A percentile compares a stretch with the other conserved stretches of the same genome.
Conservation (phyloP, 2,888 invertebrate species). For the Leptothorax acervorum region DNA sequence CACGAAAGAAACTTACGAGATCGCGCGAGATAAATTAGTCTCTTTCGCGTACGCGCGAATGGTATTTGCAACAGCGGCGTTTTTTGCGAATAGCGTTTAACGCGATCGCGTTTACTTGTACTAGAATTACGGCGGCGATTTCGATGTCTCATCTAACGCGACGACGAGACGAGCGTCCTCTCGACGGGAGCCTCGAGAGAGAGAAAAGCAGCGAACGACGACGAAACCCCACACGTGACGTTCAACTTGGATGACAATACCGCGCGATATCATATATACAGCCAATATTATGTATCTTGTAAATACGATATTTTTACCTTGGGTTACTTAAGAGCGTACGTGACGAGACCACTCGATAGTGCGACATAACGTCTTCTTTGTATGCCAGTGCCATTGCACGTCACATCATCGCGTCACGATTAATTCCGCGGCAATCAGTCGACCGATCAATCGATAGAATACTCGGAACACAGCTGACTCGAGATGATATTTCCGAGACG, state of each 20-base stretch:
- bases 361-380: constrained; percentile 30
- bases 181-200: constrained; percentile 16
- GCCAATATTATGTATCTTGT: constrained; percentile 47
- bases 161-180: constrained; percentile 25
- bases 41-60: constrained; percentile 16
- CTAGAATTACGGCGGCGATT: constrained; percentile 27
- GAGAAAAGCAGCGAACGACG: constrained; percentile 20
- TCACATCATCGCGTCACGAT: constrained; percentile 34
- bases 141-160: constrained; percentile 9
- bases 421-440: constrained; percentile 17
- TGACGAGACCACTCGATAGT: constrained; percentile 24
- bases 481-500: not conserved
- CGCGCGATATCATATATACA: constrained; percentile 45
- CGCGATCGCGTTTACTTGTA: constrained; percentile 15
- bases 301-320: constrained; percentile 56
- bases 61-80: not conserved
- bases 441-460: constrained; percentile 7
- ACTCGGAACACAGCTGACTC: not conserved
- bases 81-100: constrained; percentile 20
- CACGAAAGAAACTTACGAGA: constrained; percentile 5
- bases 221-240: constrained; percentile 20
- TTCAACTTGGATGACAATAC: constrained; percentile 51
- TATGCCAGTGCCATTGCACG: constrained; percentile 52
- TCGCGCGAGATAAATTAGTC: not conserved
- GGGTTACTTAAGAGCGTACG: constrained; percentile 54